Evolutionary conservation across 2,113 vertebrate species (phyloP).

Genomic region (Dicerorhinus sumatrensis): DNA sequence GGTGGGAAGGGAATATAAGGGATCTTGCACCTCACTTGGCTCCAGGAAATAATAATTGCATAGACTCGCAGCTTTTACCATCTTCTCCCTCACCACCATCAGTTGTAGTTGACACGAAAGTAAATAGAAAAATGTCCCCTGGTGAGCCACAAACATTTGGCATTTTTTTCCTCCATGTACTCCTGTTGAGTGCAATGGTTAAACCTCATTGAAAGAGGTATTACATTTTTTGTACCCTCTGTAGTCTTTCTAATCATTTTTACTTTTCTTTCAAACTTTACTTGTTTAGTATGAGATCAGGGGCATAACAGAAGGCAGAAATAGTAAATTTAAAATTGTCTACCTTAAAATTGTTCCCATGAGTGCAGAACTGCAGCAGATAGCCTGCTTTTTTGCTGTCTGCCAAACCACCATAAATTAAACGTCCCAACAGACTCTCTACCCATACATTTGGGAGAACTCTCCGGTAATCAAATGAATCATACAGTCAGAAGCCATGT

Average conservation of each 20-base stretch:
- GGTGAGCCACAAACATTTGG: slow-evolving; percentile 9
- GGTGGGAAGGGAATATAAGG: slow-evolving; percentile 53
- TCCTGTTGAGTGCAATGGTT: slow-evolving; percentile 61
- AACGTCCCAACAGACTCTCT: not conserved
- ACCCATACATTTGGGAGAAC: not conserved
- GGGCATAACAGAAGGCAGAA: slow-evolving; percentile 30
- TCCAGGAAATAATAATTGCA: slow-evolving; percentile 12
- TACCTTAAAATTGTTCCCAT: not conserved
- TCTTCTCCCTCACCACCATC: slow-evolving; percentile 33
- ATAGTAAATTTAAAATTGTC: slow-evolving; percentile 44
- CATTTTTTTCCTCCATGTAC: not conserved
- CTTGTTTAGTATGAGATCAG: slow-evolving; percentile 3
- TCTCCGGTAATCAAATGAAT: not conserved
- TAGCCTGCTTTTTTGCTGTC: not conserved
- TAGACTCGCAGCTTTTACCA: not conserved
- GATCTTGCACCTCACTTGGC: slow-evolving; percentile 36
- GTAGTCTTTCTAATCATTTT: slow-evolving; percentile 65
- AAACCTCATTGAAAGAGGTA: slow-evolving; percentile 51
- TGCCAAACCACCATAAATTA: slow-evolving; percentile 18
- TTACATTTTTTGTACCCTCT: slow-evolving; percentile 9
- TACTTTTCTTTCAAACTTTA: slow-evolving; percentile 58
- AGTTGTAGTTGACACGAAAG: not conserved
- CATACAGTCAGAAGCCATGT: not conserved
- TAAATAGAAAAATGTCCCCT: slow-evolving; percentile 49
- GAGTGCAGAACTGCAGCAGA: not conserved